Base-by-base conservation (phyloP, 2,888 invertebrate genomes). In the Malacosoma neustria region DNA sequence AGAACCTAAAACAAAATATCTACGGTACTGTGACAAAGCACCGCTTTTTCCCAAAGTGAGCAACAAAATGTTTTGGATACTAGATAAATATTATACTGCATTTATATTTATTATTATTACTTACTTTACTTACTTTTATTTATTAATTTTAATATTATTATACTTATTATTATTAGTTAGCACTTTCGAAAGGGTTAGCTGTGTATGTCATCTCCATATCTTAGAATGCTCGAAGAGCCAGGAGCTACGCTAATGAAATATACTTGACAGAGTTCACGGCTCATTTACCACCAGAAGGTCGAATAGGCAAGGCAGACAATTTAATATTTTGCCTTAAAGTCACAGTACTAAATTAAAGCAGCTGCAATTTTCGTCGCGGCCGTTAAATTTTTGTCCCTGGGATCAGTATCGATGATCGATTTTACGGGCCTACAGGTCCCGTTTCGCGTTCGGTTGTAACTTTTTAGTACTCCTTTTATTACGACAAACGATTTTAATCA, bases 401-500 rank as follows among this genome's bases (percentile, higher is more conserved):
- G 75, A 79, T 80, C 75, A 72, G 71, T 79, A 74, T 75, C 71
- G 72, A 62, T 79, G 82, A 82, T 81, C 80, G 79, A 84, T 81
- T 79, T 80, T 70, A 82, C 75, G 70, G 67, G 75, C 77, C 77
- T 75, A 81, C 77, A 72, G 72, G 69, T 71, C 66, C 61, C 59
- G 65, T 68, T 61, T 71, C 74, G 61, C 69, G 70, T 70, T 72
- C 72, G 75, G 77, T 67, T 82, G 76, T 84, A 79, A 82, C 82
- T 77, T 84, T 85, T 84, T 84, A 85, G 72, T 76, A 61, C 74
- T 72, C 59, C 68, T 81, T 85, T 84, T 82, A 84, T 85, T 85
- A 81, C 84, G 73, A 82, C 84, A 81, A 82, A 84, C 82, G 85
- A 80, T 84, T 84, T 85, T 85, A 84, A 85, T 85, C 84, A 82